Base-by-base conservation (phyloP, 1,140 invertebrate species). In the Pseudomyrmex dendroicus region DNA sequence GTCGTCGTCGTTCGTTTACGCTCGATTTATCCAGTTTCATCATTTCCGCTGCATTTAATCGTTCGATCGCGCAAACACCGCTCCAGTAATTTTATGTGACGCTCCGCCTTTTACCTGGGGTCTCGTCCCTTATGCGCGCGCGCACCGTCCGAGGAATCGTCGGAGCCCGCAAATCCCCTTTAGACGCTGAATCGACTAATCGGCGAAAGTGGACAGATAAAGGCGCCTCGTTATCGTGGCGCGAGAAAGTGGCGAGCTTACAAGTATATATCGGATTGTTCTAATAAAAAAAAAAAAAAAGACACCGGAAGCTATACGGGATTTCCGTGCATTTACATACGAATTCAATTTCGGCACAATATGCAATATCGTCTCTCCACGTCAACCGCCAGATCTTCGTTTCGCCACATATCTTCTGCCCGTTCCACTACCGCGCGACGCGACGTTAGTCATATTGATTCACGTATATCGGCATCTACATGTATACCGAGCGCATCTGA, bases 321-420 rank as follows among this genome's bases (percentile, higher is more conserved):
- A 20, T 48, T 78, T 20, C 61, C 76, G 44, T 67, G 48, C 62
- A 82, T 82, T 82, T 82, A 82, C 59, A 76, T 82, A 63, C 78
- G 59, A 82, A 82, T 82, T 61, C 78, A 82, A 82, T 82, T 62
- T 82, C 80, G 25, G 48, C 48, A 82, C 67, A 82, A 73, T 82
- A 82, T 74, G 72, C 72, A 82, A 82, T 74, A 82, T 62, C 57
- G 35, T 76, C n/a, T 35, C 76, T 59, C 54, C 76, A 7, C 35
- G 76, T 70, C 76, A 80, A 72, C 50, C 57, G 76, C 52, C 76
- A 70, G 66, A 35, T 59, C 66, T 72, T 80, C 76, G 54, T 80
- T 72, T 80, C 66, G 76, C 54, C 54, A 70, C 54, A 70, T 12
- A 80, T 72, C 44, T 66, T 5, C 5, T 70, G 48, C 46, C 66